Percentiles rank a stretch among this genome's conserved stretches.
phyloP scores from a whole-genome alignment of 2,797 vertebrate species.

The Tinamus major region DNA sequence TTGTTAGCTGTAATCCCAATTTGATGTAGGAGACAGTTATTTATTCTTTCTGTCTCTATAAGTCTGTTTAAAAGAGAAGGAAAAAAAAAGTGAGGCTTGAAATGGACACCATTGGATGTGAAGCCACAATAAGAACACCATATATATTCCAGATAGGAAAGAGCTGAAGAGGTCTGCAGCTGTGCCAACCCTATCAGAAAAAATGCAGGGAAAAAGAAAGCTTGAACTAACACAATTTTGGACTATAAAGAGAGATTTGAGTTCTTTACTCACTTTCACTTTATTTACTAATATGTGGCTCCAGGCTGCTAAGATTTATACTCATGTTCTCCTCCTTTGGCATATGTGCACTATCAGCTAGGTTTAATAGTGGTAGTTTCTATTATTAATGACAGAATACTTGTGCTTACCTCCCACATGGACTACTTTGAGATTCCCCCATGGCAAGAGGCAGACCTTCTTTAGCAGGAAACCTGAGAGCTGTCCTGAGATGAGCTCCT shows the following conservation, averaged over 20 bases:
- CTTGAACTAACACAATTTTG: background rate
- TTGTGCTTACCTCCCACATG: background rate
- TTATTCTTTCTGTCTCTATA: background rate
- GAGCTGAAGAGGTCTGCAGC: background rate
- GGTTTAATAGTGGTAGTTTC: background rate
- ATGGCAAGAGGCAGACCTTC: too few relatives aligned
- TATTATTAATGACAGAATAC: background rate
- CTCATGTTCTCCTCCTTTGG: background rate
- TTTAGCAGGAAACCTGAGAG: background rate
- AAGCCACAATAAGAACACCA: background rate
- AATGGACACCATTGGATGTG: background rate
- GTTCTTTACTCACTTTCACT: background rate
- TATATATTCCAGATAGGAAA: background rate
- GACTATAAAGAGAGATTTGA: background rate
- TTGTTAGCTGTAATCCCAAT: background rate
- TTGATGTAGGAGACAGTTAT: background rate
- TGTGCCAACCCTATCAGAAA: background rate
- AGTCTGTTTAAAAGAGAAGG: background rate
- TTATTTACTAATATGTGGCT: background rate
- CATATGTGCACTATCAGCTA: rapidly evolving
- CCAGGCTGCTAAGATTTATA: background rate
- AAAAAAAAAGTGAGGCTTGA: background rate
- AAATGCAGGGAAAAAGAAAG: background rate
- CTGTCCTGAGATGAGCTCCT: background rate
- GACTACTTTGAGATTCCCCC: background rate